These are phyloP conservation scores for Pandion haliaetus DNA, from an alignment of 2,113 vertebrate species.

Conservation along the genomic window DNA sequence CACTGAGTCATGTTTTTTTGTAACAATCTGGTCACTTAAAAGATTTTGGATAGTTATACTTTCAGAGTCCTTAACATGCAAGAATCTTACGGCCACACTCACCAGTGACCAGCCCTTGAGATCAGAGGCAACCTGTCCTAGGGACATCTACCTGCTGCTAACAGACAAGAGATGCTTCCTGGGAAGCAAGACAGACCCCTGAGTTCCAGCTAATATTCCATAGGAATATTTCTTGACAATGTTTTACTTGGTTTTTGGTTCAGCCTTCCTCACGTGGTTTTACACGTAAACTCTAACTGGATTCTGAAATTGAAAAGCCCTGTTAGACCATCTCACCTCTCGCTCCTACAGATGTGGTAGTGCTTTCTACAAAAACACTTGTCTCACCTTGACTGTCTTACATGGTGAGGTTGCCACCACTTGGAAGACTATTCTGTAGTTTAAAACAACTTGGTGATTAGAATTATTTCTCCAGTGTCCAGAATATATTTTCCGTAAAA, in stretches of 20 bases:
- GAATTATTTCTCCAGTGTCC: neutral
- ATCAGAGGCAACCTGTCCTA: neutral
- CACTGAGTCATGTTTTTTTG: slow-evolving; percentile 56
- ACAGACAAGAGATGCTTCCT: neutral
- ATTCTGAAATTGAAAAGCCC: neutral
- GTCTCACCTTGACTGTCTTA: neutral
- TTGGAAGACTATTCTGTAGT: neutral
- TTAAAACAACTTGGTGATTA: neutral
- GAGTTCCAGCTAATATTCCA: neutral
- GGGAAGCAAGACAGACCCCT: neutral
- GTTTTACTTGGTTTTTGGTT: neutral
- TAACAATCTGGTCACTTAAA: slow-evolving; percentile 45
- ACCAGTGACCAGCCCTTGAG: neutral
- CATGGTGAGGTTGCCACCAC: accelerated
- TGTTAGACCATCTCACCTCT: neutral
- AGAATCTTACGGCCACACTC: neutral
- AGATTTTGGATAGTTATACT: neutral
- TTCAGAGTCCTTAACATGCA: neutral
- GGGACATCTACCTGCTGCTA: neutral
- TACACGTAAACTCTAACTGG: neutral
- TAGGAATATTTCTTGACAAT: neutral
- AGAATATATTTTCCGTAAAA: neutral
- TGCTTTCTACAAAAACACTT: neutral
- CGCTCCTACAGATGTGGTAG: accelerated
- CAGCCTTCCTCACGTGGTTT: neutral